Base-by-base conservation (phyloP, 2,888 invertebrate genomes). In the Conus canariensis region DNA sequence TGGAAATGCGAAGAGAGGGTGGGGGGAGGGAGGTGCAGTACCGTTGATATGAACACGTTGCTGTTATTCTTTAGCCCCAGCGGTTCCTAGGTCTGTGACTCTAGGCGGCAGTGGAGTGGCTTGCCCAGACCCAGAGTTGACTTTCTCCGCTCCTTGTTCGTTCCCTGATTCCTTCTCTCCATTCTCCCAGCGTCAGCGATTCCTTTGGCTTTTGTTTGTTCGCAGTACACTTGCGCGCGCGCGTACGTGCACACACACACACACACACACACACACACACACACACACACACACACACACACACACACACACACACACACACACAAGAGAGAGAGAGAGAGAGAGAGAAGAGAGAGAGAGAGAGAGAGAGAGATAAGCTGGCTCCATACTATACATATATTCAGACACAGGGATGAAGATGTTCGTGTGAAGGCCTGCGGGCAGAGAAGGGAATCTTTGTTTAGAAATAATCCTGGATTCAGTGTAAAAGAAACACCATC, bases 221-320 rank as follows among this genome's bases (percentile, higher is more conserved):
- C 64, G 64, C 64, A 10, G 16, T 25, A n/a, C 74, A 74, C 74
- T n/a, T 25, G 10, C 74, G 10, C 74, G 10, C 74, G 1, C 25
- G 10, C 74, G 10, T 1, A 5, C 74, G 19, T 1, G 19, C n/a
- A 25, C 70, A 70, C 74, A 74, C 74, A 74, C n/a, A 74, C n/a
- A 74, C n/a, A 74, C 74, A 74, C 74, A 74, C 74, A 74, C 74
- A 74, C 74, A n/a, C 74, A n/a, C 19, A 70, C 19, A 70, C 74
- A 74, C 8, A 74, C 22, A 74, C 74, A 74, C 22, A 74, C 22
- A 64, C 74, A 74, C 22, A 74, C 22, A 64, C 60, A 64, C 60
- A 64, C 60, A 64, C 60, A 64, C 60, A 64, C 64, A 64, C 64
- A 64, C 64, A 16, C 64, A 74, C 8, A n/a, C 12, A 64, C 12